Base-by-base conservation (phyloP, 2,888 invertebrate species). In the Pyrocoelia pectoralis region DNA sequence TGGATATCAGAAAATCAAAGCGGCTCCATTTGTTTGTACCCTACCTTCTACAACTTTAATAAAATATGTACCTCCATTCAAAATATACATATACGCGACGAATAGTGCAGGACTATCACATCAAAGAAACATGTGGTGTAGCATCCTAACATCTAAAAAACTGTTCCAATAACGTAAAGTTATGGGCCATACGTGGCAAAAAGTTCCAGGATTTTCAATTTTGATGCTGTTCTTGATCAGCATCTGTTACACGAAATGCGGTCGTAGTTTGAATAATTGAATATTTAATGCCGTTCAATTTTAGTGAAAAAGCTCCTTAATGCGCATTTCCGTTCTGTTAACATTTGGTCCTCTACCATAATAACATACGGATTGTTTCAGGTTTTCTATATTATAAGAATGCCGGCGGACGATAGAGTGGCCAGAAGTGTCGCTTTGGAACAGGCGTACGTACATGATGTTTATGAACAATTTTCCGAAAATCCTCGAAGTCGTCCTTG, bases 391-490 rank as follows among this genome's bases (percentile, higher is more conserved):
- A 51, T 15, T 49, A 33, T 50, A 72, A 78, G 70, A 73, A 84
- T 83, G 84, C 83, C 84, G 77, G 82, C 83, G 76, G 84, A 85
- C 76, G 88, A 89, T 78, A 83, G 87, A 74, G 85, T 88, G 79
- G 88, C 89, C 70, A 86, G 93, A 77, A 92, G 92, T 70, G 87
- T 92, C 75, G 93, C 92, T 72, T 83, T 93, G 78, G 90, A 94
- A 84, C 89, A 92, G 81, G 93, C 95, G 69, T 95, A 96, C 83
- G 95, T 97, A 69, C 94, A 97, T 83, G 93, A 97, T 83, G 97
- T 97, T 69, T 98, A 98, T 86, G 94, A 97, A 79, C 92, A 95
- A 81, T 93, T 94, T 73, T 90, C 89, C 71, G 91, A 90, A 74
- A 86, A 82, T 75, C 83, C 84, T 65, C 73, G 76, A 69, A 79